Percentiles rank a stretch among this genome's conserved stretches.
These are phyloP conservation scores for Periparus ater DNA, from an alignment of 2,797 vertebrate species.

Conservation along the genomic window DNA sequence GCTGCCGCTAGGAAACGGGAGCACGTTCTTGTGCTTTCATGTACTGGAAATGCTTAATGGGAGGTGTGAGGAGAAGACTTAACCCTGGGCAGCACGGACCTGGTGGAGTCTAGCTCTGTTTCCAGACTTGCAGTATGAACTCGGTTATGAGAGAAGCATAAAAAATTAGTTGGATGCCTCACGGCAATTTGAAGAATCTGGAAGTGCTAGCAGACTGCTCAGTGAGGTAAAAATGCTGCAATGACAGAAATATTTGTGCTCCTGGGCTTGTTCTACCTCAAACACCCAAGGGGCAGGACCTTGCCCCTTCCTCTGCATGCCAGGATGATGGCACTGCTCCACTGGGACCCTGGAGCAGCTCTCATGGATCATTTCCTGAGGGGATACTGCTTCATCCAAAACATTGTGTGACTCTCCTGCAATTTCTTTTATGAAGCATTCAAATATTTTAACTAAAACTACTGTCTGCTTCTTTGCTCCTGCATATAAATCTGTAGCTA, in stretches of 20 bases:
- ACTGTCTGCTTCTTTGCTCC: neutral
- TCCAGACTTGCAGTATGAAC: neutral
- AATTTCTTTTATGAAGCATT: neutral
- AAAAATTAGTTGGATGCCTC: neutral
- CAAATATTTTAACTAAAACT: neutral
- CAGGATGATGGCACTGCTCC: accelerated
- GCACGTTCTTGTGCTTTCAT: neutral
- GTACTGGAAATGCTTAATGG: neutral
- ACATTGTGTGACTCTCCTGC: neutral
- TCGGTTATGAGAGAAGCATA: neutral
- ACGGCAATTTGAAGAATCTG: neutral
- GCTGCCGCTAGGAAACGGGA: neutral
- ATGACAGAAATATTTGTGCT: neutral
- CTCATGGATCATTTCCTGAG: neutral
- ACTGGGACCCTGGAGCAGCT: neutral
- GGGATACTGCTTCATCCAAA: neutral
- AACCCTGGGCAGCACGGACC: neutral
- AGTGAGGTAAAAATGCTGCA: neutral
- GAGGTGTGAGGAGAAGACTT: neutral
- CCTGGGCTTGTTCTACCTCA: neutral
- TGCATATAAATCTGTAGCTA: neutral
- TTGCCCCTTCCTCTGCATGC: neutral
- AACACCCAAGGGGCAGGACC: neutral
- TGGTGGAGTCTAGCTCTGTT: neutral
- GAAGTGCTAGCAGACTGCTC: neutral